Percentiles rank a stretch among this genome's conserved stretches.
These are phyloP conservation scores for Leptodactylus fuscus DNA, from an alignment of 2,113 vertebrate species.

Conservation along the genomic window DNA sequence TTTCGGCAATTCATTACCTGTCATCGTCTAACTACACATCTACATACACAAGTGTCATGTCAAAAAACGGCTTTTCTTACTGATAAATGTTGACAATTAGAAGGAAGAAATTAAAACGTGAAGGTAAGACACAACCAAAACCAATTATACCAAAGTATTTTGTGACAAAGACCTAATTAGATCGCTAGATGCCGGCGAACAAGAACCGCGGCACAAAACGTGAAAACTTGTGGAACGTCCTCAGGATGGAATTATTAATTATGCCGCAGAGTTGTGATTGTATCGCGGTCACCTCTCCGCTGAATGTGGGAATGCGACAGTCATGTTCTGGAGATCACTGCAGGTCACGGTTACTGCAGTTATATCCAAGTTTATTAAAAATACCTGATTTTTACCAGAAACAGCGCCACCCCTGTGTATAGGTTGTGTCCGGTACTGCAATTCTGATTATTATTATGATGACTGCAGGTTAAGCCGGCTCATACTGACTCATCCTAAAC, in stretches of 20 bases:
- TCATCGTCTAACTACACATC: slow-evolving; percentile 12
- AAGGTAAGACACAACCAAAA: slow-evolving; percentile 25
- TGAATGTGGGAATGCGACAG: neutral
- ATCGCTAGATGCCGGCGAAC: neutral
- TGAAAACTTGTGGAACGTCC: neutral
- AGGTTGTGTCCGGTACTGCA: too few species aligned
- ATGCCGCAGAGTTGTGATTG: neutral
- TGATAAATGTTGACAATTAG: slow-evolving; percentile 58
- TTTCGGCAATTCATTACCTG: slow-evolving; percentile 6
- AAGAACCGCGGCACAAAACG: neutral
- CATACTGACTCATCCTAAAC: too few species aligned
- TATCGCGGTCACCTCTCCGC: neutral
- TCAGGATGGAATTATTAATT: neutral
- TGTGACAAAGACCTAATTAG: slow-evolving; percentile 11
- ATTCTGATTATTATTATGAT: too few species aligned
- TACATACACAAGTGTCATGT: neutral
- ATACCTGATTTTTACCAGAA: too few species aligned
- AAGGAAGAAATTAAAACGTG: slow-evolving; percentile 35
- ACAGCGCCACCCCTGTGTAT: too few species aligned
- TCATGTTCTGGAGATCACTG: neutral
- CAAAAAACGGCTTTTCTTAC: slow-evolving; percentile 12
- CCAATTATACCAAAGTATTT: neutral
- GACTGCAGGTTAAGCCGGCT: too few species aligned
- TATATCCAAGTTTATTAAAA: too few species aligned
- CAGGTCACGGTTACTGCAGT: too few species aligned